Evolutionary conservation across 2,113 vertebrate genomes (phyloP).

Genomic region (Balaeniceps rex): DNA sequence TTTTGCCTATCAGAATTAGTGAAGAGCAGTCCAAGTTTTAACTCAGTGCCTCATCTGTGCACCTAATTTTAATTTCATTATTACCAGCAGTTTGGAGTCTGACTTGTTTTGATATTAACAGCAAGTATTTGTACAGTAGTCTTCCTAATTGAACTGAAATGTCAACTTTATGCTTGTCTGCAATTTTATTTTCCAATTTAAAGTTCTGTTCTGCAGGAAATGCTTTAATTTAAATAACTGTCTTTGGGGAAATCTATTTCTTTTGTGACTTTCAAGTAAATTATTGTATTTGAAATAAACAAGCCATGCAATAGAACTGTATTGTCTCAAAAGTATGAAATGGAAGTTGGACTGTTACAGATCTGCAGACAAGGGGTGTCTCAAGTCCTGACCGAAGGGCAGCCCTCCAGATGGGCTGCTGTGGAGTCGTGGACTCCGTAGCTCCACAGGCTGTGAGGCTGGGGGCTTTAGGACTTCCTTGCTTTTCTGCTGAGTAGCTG

Average conservation of each 20-base stretch:
- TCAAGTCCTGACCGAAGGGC: neutral
- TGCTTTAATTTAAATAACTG: slow-evolving; percentile 41
- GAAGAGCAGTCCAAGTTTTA: neutral
- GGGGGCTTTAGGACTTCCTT: neutral
- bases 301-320: neutral
- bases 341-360: neutral
- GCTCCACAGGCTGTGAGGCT: neutral
- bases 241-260: slow-evolving; percentile 6
- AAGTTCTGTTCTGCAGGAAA: slow-evolving; percentile 57
- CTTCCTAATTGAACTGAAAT: slow-evolving; percentile 76
- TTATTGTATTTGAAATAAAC: slow-evolving; percentile 7
- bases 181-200: slow-evolving; percentile 39
- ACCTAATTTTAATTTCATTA: slow-evolving; percentile 52
- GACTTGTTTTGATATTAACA: slow-evolving; percentile 66
- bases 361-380: neutral
- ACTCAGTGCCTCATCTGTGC: slow-evolving; percentile 44
- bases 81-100: slow-evolving; percentile 43
- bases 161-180: slow-evolving; percentile 60
- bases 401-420: neutral
- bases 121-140: slow-evolving; percentile 63
- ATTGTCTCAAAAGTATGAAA: neutral
- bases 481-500: neutral
- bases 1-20: neutral
- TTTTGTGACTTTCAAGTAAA: slow-evolving; percentile 45
- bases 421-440: neutral